Base-by-base conservation (phyloP, 2,888 invertebrate species). In the Pyrochroa serraticornis region DNA sequence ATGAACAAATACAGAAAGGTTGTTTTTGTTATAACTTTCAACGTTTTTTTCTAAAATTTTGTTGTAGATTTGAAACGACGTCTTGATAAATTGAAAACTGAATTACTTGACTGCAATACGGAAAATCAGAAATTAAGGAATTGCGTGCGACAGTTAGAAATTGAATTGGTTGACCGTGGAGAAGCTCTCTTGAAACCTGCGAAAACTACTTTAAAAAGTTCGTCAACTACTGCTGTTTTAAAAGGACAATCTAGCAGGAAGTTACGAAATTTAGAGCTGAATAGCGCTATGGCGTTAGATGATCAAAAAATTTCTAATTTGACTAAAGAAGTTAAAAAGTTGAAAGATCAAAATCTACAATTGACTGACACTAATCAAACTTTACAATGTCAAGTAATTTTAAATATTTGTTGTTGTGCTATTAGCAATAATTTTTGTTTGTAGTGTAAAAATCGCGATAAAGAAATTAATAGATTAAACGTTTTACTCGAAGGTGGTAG, bases 401-500 rank as follows among this genome's bases (percentile, higher is more conserved):
- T 2, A 5, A 3, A 22, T n/a, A 22, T 5, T 22, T 22, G 3
- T 22, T 22, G 22, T 22, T 22, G 22, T 5, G 5, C 5, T 22
- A 22, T 2, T 5, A 5, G 22, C 5, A 22, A 22, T 22, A 22
- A 22, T 5, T 22, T 2, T 22, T 2, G 22, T 59, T 63, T 39
- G 37, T 59, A 77, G 76, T 48, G 77, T 42, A 65, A 65, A 59
- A 80, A 82, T 63, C 82, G 86, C 71, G 89, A 91, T 67, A 84
- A 84, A 71, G 92, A 92, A 82, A 89, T 92, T 67, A 75, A 83
- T 32, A 82, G 91, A 38, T 76, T 92, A 9, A 87, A 84, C 71
- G 83, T 84, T 60, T 78, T 91, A 73, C 77, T 91, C n/a, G 84
- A 87, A 74, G 90, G 89, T 43, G 91, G 91, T 1, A 83, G 91